Percentiles rank a stretch among this genome's conserved stretches.
phyloP scores from a whole-genome alignment of 2,113 vertebrate genomes.

The Sinocyclocheilus grahami region DNA sequence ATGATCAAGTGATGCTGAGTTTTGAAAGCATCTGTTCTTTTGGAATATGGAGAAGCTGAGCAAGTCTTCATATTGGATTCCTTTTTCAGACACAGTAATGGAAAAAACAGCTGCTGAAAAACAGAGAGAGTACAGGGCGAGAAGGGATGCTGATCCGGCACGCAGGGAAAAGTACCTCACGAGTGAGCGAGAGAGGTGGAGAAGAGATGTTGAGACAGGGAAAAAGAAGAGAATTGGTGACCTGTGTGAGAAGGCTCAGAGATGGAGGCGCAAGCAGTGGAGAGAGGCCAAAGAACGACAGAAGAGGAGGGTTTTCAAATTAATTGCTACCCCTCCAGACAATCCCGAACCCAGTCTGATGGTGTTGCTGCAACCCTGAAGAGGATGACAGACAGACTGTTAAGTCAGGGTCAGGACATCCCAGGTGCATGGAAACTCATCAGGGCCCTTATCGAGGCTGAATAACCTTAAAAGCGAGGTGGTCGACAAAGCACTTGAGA shows the following conservation, averaged over 20 bases:
- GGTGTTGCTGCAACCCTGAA: background rate
- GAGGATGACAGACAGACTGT: background rate
- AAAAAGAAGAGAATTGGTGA: constrained; percentile 45
- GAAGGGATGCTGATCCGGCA: constrained; percentile 31
- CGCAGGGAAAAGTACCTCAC: constrained; percentile 36
- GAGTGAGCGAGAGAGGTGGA: constrained; percentile 44
- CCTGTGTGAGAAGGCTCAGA: constrained; percentile 40
- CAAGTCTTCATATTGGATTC: constrained; percentile 38
- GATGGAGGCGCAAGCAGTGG: constrained; percentile 45
- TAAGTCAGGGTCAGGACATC: background rate
- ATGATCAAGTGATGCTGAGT: background rate
- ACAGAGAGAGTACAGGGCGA: constrained; percentile 39
- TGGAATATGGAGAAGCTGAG: constrained; percentile 26
- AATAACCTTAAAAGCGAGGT: background rate
- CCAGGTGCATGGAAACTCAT: background rate
- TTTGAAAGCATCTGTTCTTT: constrained; percentile 20
- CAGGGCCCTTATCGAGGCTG: background rate
- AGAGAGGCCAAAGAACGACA: constrained; percentile 46
- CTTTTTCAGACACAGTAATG: constrained; percentile 38
- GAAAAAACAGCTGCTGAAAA: constrained; percentile 41
- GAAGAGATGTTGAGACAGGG: constrained; percentile 34
- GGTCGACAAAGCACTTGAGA: background rate
- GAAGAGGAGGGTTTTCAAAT: constrained; percentile 40
- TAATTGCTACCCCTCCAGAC: constrained; percentile 26
- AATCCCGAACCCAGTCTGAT: constrained; percentile 28